phyloP scores from a whole-genome alignment of 2,113 vertebrate species.

The Bathybates hornii region DNA sequence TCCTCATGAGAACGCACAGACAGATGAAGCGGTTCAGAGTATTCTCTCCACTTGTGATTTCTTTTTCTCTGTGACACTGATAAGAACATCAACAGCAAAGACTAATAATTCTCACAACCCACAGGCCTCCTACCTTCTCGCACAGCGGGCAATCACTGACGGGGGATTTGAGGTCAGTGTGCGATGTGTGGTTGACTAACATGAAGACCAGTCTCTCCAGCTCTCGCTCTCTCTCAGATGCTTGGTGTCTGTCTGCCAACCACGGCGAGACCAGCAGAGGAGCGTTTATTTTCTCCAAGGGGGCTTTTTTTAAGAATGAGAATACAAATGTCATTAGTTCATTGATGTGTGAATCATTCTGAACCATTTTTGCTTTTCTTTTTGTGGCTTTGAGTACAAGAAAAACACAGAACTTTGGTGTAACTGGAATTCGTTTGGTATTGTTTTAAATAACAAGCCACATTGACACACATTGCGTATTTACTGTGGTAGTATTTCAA shows the following conservation, averaged over 20 bases:
- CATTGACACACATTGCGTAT: not conserved
- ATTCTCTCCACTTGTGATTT: not conserved
- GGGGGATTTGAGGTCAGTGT: constrained; percentile 41
- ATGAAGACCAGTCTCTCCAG: constrained; percentile 67
- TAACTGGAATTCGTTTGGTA: not conserved
- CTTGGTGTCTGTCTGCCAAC: not conserved
- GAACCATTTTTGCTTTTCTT: not conserved
- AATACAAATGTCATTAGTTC: not conserved
- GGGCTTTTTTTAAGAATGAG: not conserved
- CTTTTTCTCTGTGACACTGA: not conserved
- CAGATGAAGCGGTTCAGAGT: not conserved
- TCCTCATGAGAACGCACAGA: not conserved
- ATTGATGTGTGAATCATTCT: not conserved
- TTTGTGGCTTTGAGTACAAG: not conserved
- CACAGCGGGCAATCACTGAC: constrained; percentile 62
- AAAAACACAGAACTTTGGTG: not conserved
- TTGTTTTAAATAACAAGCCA: not conserved
- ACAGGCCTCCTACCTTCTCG: constrained; percentile 59
- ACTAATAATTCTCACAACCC: not conserved
- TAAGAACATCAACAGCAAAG: not conserved
- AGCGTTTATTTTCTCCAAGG: not conserved
- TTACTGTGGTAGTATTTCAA: not conserved
- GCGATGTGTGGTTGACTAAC: constrained; percentile 59
- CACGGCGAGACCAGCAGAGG: not conserved
- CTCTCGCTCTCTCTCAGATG: constrained; percentile 53